Conservation (phyloP, 2,888 invertebrate species). For the Hartigia nigra region DNA sequence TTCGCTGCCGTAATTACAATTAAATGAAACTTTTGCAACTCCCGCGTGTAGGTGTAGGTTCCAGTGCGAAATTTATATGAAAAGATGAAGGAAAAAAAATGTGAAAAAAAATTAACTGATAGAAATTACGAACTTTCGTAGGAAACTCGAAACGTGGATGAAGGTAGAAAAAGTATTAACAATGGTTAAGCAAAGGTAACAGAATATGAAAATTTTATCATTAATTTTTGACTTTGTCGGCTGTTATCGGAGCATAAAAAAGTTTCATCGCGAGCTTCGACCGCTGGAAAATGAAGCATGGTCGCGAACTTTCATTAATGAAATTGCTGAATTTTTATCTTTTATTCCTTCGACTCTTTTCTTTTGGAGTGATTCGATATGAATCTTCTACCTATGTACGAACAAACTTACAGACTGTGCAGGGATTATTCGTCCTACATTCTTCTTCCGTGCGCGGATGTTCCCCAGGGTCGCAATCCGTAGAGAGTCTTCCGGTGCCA, state of each 20-base stretch:
- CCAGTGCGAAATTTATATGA: no score
- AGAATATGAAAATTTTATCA: background rate
- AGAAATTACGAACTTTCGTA: background rate
- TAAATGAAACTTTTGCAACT: background rate
- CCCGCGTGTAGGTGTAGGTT: no score
- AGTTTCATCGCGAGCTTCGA: background rate
- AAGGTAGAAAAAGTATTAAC: background rate
- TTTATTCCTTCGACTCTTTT: constrained; percentile 21
- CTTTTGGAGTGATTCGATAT: background rate
- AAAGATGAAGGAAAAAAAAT: no score
- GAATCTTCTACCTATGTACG: background rate
- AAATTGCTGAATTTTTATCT: constrained; percentile 8
- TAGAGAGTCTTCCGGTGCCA: constrained; percentile 55
- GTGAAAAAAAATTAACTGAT: no score
- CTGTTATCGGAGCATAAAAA: background rate
- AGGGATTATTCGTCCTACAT: constrained; percentile 81
- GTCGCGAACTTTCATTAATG: background rate
- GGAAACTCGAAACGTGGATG: background rate
- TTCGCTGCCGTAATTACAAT: background rate
- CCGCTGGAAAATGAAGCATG: background rate
- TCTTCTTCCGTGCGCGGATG: constrained; percentile 78
- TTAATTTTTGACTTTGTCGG: background rate
- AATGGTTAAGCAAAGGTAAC: background rate
- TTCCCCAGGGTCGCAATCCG: constrained; percentile 74
- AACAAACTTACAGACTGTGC: constrained; percentile 67